A percentile compares a stretch with the other conserved stretches of the same genome.
These are phyloP conservation scores for Antedon mediterranea DNA, from an alignment of 53 echinoderm and acorn worm species.

Conservation along the genomic window DNA sequence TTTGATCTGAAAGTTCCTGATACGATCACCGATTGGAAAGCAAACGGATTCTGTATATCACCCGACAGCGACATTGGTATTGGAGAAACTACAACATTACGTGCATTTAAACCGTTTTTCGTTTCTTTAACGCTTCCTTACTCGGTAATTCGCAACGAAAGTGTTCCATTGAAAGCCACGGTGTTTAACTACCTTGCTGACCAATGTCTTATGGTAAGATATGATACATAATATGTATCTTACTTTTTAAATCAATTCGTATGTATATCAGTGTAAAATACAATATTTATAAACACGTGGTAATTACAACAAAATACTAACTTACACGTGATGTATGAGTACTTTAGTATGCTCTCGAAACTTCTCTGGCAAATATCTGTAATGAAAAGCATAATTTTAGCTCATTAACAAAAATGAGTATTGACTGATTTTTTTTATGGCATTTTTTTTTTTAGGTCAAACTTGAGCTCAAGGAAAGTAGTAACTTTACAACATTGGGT, in stretches of 20 bases:
- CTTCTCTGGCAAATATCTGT: too few relatives aligned
- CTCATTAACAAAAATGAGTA: too few relatives aligned
- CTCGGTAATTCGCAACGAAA: constrained; percentile 69
- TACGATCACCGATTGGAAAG: constrained; percentile 59
- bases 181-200: constrained; percentile 49
- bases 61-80: constrained; percentile 43
- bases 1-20: constrained; percentile 31
- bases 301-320: too few relatives aligned
- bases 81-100: constrained; percentile 39
- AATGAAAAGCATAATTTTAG: too few relatives aligned
- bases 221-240: too few relatives aligned
- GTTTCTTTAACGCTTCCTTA: constrained; percentile 50
- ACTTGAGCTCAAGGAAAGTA: constrained; percentile 9
- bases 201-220: too few relatives aligned
- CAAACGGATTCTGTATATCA: constrained; percentile 48
- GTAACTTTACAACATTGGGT: constrained; percentile 17
- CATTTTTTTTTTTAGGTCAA: constrained; percentile 14
- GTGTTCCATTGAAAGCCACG: constrained; percentile 31
- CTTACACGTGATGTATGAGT: too few relatives aligned
- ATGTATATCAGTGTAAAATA: too few relatives aligned
- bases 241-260: neutral
- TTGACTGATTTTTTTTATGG: neutral
- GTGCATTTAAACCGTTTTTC: constrained; percentile 53
- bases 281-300: too few relatives aligned
- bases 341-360: too few relatives aligned